Evolutionary conservation across 2,888 invertebrate genomes (phyloP).

Genomic region (Zaprionus obscuricornis): DNA sequence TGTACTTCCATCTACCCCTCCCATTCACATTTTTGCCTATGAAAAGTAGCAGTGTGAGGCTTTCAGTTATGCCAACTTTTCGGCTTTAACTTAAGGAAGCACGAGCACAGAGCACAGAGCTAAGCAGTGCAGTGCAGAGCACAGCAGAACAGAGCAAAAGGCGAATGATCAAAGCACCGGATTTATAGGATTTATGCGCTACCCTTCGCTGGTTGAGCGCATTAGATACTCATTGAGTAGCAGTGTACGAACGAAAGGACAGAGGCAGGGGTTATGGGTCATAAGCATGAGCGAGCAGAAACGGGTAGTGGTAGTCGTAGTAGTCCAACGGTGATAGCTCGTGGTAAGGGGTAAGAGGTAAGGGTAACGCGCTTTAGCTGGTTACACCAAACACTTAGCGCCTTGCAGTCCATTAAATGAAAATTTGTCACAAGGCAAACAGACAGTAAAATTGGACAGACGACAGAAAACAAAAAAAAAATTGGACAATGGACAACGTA

Average conservation of each 20-base stretch:
- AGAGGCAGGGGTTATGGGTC: background rate
- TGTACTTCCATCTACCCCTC: background rate
- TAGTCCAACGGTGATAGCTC: background rate
- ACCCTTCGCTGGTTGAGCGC: slow-evolving; percentile 69
- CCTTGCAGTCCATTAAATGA: slow-evolving; percentile 77
- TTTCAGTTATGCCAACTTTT: slow-evolving; percentile 60
- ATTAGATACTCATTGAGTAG: slow-evolving; percentile 47
- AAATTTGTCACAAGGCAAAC: slow-evolving; percentile 66
- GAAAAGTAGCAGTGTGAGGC: background rate
- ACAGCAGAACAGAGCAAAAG: slow-evolving; percentile 43
- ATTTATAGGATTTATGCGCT: slow-evolving; percentile 75
- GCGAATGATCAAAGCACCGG: slow-evolving; percentile 74
- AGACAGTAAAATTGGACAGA: slow-evolving; percentile 36
- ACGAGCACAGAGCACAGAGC: no score
- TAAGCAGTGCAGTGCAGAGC: slow-evolving; percentile 3
- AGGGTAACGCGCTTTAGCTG: slow-evolving; percentile 45
- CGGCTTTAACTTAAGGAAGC: slow-evolving; percentile 49
- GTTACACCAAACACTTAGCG: slow-evolving; percentile 74
- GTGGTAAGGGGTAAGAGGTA: background rate
- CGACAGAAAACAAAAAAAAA: no score
- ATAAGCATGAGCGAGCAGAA: background rate
- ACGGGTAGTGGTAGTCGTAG: background rate
- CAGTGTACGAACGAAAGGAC: background rate
- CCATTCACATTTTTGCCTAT: background rate
- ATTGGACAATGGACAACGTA: slow-evolving; percentile 9